Conservation (phyloP, 2,797 vertebrate species). For the Ctenopoma multispine region DNA sequence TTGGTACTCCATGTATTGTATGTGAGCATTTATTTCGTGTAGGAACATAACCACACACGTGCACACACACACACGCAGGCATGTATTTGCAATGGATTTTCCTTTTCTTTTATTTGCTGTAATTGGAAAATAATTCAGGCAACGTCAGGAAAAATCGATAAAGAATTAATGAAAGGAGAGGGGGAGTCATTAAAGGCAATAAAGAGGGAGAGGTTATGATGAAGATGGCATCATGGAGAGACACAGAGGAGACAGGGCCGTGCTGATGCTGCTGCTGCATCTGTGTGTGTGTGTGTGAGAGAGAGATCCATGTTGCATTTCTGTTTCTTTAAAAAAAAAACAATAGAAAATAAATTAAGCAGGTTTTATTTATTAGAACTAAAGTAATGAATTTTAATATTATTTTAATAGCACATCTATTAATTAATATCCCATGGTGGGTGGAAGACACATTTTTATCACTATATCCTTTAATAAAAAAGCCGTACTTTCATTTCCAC, state of each 20-base stretch:
- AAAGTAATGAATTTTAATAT: not conserved
- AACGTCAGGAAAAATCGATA: conserved; percentile 85
- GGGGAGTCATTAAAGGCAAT: conserved; percentile 88
- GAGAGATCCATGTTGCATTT: conserved; percentile 1
- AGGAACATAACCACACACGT: conserved; percentile 8
- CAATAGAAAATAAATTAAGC: conserved; percentile 16
- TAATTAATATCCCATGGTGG: conserved; percentile 15
- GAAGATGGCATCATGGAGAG: conserved; percentile 84
- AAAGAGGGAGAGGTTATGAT: conserved; percentile 85
- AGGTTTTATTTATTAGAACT: not conserved
- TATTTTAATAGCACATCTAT: conserved; percentile 14
- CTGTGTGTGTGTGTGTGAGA: conserved; percentile 17
- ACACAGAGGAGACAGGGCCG: conserved; percentile 75
- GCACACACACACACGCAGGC: conserved; percentile 33
- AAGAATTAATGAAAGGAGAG: conserved; percentile 88
- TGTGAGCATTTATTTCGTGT: not conserved
- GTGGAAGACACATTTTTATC: conserved; percentile 17
- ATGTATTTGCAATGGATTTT: conserved; percentile 71
- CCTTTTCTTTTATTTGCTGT: conserved; percentile 82
- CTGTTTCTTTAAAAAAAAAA: conserved; percentile 23
- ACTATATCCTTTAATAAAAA: conserved; percentile 44
- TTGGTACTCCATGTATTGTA: not conserved
- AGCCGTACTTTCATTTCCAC: conserved; percentile 19
- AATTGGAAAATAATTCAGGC: conserved; percentile 89
- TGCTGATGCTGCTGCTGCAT: conserved; percentile 22